A percentile compares a stretch with the other conserved stretches of the same genome.
These are phyloP conservation scores for Seira ritae DNA, from an alignment of 2,888 invertebrate species.

Conservation along the genomic window DNA sequence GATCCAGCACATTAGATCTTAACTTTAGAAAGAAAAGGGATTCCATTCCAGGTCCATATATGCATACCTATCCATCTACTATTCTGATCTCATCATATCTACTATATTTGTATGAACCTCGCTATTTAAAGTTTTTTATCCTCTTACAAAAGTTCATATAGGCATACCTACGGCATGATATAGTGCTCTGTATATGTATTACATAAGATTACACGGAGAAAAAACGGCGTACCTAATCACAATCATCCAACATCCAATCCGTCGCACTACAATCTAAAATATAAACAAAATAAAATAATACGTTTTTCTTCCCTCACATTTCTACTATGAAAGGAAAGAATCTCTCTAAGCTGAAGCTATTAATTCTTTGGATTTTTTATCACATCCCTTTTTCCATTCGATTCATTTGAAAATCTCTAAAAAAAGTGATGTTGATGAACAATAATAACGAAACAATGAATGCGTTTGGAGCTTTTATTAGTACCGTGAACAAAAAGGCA, in stretches of 20 bases:
- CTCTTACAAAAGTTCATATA: background rate
- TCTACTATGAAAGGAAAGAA: background rate
- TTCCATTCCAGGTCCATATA: too few species aligned
- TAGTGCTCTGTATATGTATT: too few species aligned
- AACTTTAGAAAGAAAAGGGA: slow-evolving; percentile 31
- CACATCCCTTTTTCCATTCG: background rate
- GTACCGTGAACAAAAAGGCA: background rate
- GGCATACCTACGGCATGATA: too few species aligned
- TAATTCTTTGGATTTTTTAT: background rate
- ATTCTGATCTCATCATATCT: too few species aligned
- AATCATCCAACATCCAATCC: background rate
- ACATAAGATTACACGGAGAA: too few species aligned
- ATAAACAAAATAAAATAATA: background rate
- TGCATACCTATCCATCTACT: too few species aligned
- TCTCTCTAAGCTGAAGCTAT: background rate
- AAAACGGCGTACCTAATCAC: background rate
- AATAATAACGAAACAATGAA: background rate
- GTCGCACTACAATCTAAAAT: background rate
- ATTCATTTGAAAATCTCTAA: background rate
- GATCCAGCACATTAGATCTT: slow-evolving; percentile 64
- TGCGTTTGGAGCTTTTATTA: background rate
- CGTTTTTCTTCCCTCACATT: background rate
- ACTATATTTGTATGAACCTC: too few species aligned
- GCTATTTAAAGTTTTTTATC: background rate
- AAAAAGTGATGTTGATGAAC: background rate